Percentiles rank a stretch among this genome's conserved stretches.
Conservation (phyloP, 2,888 invertebrate species). For the Stomorhina lunata region DNA sequence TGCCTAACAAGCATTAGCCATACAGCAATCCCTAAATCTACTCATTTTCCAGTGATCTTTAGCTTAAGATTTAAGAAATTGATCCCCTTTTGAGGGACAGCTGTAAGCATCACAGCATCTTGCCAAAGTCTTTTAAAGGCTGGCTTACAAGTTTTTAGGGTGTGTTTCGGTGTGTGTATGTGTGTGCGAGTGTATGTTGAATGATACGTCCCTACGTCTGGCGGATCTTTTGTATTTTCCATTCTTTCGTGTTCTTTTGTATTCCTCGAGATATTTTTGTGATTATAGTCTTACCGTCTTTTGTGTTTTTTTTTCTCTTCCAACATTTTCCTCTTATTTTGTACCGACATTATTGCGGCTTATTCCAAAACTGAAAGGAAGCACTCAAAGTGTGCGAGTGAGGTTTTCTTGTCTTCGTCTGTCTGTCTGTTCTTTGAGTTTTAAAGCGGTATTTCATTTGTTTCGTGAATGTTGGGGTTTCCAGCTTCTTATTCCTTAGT, state of each 20-base stretch:
- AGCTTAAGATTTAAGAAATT: constrained; percentile 2
- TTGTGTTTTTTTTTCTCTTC: constrained; percentile 17
- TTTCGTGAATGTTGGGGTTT: constrained; percentile 19
- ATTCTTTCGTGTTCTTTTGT: constrained; percentile 31
- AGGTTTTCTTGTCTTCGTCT: neutral
- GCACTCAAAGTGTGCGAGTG: constrained; percentile 56
- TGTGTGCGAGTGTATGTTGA: neutral
- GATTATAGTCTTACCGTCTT: constrained; percentile 55
- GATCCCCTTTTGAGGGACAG: constrained; percentile 1
- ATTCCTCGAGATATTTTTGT: constrained; percentile 43
- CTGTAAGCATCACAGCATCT: constrained; percentile 35
- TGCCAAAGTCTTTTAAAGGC: neutral
- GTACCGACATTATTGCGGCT: constrained; percentile 52
- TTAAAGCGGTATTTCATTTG: constrained; percentile 33
- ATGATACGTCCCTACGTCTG: constrained; percentile 57
- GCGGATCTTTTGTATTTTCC: constrained; percentile 53
- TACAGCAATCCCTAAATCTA: constrained; percentile 24
- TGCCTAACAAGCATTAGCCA: neutral
- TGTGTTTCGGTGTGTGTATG: neutral
- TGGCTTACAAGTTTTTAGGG: too few relatives aligned
- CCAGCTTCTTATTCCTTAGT: neutral
- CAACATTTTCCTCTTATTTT: constrained; percentile 4
- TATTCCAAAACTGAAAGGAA: constrained; percentile 42
- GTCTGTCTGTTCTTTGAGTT: neutral
- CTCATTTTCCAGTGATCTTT: neutral